Percentiles rank a stretch among this genome's conserved stretches.
phyloP scores from a whole-genome alignment of 2,797 vertebrate genomes.

The Perdix hodgsoniae region DNA sequence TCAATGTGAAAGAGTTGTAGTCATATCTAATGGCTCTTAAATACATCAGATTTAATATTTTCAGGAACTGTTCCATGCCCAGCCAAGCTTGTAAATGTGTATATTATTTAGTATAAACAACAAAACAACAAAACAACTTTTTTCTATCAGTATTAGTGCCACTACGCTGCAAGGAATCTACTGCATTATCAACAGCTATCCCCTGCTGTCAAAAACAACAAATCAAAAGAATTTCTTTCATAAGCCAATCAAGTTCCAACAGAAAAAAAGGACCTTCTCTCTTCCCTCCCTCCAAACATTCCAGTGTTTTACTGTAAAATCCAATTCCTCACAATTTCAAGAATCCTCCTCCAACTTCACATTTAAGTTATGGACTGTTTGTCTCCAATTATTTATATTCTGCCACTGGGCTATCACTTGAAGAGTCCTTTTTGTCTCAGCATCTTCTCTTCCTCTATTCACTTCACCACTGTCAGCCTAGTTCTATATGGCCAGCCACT shows the following conservation, averaged over 20 bases:
- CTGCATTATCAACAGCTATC: background rate
- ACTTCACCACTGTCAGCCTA: background rate
- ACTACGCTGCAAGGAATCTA: background rate
- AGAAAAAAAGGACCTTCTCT: background rate
- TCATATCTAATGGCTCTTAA: background rate
- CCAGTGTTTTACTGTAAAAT: background rate
- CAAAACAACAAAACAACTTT: background rate
- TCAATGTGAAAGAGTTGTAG: background rate
- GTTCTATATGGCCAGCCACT: background rate
- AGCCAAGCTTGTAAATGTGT: background rate
- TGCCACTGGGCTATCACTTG: background rate
- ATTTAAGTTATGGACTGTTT: background rate
- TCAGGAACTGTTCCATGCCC: background rate
- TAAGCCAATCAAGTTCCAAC: background rate
- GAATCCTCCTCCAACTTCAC: background rate
- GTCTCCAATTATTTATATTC: background rate
- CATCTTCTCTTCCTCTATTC: background rate
- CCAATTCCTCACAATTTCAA: background rate
- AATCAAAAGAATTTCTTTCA: background rate
- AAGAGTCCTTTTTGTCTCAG: background rate
- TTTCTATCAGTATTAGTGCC: background rate
- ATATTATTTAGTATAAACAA: background rate
- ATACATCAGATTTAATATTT: background rate
- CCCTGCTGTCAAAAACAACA: background rate
- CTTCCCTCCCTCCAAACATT: background rate